Percentiles rank a stretch among this genome's conserved stretches.
phyloP scores from a whole-genome alignment of 2,888 invertebrate species.

The Thecophora atra region DNA sequence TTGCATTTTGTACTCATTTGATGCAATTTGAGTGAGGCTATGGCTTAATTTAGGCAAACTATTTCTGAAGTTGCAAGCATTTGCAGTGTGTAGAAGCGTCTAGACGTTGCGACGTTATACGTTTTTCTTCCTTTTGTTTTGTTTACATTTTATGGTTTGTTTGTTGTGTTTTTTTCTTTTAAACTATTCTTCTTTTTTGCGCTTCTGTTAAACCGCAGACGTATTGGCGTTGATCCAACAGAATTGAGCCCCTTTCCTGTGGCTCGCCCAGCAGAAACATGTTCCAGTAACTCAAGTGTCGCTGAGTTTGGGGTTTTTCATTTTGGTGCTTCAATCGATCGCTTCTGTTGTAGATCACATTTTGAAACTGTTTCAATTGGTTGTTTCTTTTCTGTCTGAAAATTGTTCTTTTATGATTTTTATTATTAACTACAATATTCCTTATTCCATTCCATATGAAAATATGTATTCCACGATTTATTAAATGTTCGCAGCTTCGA shows the following conservation, averaged over 20 bases:
- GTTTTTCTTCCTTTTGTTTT: constrained; percentile 8
- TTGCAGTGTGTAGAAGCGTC: constrained; percentile 8
- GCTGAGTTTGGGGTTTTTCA: neutral
- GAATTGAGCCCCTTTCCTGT: neutral
- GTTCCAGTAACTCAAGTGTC: constrained; percentile 24
- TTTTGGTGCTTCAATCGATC: too few relatives aligned
- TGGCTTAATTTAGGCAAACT: constrained; percentile 30
- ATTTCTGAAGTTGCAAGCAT: constrained; percentile 31
- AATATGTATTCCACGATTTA: too few relatives aligned
- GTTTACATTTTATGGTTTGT: neutral
- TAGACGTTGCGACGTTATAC: constrained; percentile 16
- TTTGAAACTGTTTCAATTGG: neutral
- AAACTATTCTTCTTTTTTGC: constrained; percentile 4
- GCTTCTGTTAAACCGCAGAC: constrained; percentile 33
- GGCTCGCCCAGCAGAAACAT: neutral
- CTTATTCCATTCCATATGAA: too few relatives aligned
- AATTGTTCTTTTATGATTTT: too few relatives aligned
- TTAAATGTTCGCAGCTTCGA: too few relatives aligned
- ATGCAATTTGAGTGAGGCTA: constrained; percentile 4
- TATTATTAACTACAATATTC: too few relatives aligned
- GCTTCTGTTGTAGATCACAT: neutral
- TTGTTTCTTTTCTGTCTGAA: too few relatives aligned
- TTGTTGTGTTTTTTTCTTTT: neutral
- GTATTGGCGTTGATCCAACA: constrained; percentile 41
- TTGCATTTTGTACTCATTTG: constrained; percentile 6